phyloP scores from a whole-genome alignment of 2,888 invertebrate species.

The Griposia aprilina region DNA sequence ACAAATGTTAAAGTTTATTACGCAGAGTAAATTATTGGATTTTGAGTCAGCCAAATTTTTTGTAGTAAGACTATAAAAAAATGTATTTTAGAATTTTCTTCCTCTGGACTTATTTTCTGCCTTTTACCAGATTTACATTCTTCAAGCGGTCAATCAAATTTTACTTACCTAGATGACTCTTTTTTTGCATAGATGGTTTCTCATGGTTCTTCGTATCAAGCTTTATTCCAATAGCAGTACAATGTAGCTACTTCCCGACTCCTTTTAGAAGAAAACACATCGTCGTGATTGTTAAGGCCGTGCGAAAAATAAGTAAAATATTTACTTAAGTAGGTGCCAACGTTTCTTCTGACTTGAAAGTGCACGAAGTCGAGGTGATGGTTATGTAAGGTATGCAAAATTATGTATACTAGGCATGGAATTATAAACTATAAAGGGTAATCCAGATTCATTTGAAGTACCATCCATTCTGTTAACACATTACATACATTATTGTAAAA shows the following conservation, averaged over 20 bases:
- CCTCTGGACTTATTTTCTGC: background rate
- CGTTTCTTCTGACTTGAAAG: background rate
- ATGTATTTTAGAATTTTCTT: background rate
- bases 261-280: background rate
- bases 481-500: background rate
- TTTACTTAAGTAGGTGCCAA: background rate
- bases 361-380: background rate
- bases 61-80: background rate
- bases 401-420: background rate
- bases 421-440: background rate
- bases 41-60: background rate
- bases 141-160: background rate
- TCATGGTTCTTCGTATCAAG: background rate
- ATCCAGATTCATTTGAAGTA: background rate
- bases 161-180: background rate
- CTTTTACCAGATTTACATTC: background rate
- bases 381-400: background rate
- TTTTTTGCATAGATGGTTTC: background rate
- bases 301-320: background rate
- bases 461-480: background rate
- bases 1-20: conserved; percentile 36
- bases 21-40: background rate
- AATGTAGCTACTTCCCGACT: background rate
- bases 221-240: background rate
- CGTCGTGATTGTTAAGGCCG: background rate